phyloP scores from a whole-genome alignment of 2,888 invertebrate species.

The Zele albiditarsus region DNA sequence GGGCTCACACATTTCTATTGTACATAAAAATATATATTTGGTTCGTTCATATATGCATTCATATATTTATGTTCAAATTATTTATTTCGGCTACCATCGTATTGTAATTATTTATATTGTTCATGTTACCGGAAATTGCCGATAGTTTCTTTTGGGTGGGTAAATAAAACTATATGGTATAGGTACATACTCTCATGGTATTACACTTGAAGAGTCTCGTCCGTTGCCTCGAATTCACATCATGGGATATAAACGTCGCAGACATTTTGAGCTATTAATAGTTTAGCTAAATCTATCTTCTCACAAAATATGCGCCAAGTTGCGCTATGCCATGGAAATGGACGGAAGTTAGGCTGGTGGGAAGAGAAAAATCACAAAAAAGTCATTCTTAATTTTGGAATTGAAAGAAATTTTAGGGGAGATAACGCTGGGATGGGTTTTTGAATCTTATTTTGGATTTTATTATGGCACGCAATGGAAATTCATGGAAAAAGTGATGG shows the following conservation, averaged over 20 bases:
- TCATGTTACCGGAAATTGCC: background rate
- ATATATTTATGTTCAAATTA: background rate
- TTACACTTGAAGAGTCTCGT: slow-evolving; percentile 15
- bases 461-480: too few species aligned
- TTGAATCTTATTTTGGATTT: too few species aligned
- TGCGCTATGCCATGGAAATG: slow-evolving; percentile 8
- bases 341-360: background rate
- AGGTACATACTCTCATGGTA: background rate
- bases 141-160: background rate
- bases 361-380: background rate
- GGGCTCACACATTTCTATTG: background rate
- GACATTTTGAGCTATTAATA: slow-evolving; percentile 48
- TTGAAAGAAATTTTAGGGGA: too few species aligned
- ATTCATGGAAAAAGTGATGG: too few species aligned
- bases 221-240: slow-evolving; percentile 19
- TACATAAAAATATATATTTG: background rate
- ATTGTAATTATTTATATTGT: background rate
- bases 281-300: slow-evolving; percentile 49
- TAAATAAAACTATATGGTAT: background rate
- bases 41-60: background rate
- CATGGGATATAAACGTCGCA: slow-evolving; percentile 31
- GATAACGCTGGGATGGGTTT: too few species aligned
- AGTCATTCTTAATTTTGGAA: too few species aligned
- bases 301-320: slow-evolving; percentile 39
- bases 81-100: background rate